These are phyloP conservation scores for Prosapia bicincta DNA, from an alignment of 2,888 invertebrate species.

Conservation along the genomic window DNA sequence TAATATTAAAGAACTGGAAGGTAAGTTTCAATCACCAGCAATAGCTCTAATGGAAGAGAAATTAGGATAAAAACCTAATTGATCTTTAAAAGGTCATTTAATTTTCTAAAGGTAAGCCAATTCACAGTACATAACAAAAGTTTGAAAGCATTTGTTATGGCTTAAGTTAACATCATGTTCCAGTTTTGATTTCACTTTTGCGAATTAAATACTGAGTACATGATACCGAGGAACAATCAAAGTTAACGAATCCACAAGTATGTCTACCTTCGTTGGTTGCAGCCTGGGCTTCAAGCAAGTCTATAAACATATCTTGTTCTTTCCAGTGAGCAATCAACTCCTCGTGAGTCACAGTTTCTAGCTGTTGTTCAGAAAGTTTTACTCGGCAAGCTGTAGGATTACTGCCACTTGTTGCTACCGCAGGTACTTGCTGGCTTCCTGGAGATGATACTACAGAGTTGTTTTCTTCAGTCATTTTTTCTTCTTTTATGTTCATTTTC, in stretches of 20 bases:
- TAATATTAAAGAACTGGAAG: not conserved
- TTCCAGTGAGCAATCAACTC: slow-evolving; percentile 68
- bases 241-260: not conserved
- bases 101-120: not conserved
- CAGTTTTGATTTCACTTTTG: not conserved
- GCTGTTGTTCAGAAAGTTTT: slow-evolving; percentile 46
- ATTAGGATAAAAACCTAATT: not conserved
- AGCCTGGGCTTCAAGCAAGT: slow-evolving; percentile 69
- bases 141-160: not conserved
- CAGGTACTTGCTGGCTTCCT: not conserved
- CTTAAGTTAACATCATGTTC: not conserved
- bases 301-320: slow-evolving; percentile 72
- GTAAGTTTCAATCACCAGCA: not conserved
- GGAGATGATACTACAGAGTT: not conserved
- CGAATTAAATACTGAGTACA: slow-evolving; percentile 1
- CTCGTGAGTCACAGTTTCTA: slow-evolving; percentile 59
- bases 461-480: not conserved
- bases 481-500: not conserved
- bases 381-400: slow-evolving; percentile 2
- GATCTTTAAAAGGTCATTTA: not conserved
- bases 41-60: not conserved
- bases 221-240: not conserved
- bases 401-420: not conserved
- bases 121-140: not conserved
- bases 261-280: slow-evolving; percentile 71